A percentile compares a stretch with the other conserved stretches of the same genome.
Evolutionary conservation across 2,888 invertebrate species (phyloP).

Genomic region (Parnassius orleans): DNA sequence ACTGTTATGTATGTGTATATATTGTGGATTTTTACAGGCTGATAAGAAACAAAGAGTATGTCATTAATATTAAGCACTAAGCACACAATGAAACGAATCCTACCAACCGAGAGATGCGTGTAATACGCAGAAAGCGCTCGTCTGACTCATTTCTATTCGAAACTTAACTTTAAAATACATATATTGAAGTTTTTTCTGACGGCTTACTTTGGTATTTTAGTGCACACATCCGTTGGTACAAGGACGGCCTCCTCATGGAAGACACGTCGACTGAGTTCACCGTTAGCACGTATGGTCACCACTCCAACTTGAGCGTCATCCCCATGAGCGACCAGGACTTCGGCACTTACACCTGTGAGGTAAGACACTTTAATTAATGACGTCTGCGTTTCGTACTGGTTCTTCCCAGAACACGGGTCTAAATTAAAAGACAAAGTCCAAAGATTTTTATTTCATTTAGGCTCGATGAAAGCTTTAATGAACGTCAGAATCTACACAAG

Average conservation of each 20-base stretch:
- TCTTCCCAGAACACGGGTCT: too few relatives aligned
- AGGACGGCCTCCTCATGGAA: slow-evolving; percentile 50
- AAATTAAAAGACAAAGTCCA: too few relatives aligned
- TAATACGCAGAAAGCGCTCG: slow-evolving; percentile 7
- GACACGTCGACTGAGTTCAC: slow-evolving; percentile 42
- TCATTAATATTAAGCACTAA: too few relatives aligned
- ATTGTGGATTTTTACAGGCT: too few relatives aligned
- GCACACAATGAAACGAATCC: background rate
- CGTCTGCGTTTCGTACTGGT: too few relatives aligned
- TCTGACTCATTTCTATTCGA: slow-evolving; percentile 26
- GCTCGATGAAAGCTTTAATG: too few relatives aligned
- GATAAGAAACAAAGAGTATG: too few relatives aligned
- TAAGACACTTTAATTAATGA: slow-evolving; percentile 32
- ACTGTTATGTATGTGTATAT: too few relatives aligned
- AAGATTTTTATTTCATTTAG: too few relatives aligned
- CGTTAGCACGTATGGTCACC: slow-evolving; percentile 46
- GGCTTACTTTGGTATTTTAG: slow-evolving; percentile 36
- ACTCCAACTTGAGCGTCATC: slow-evolving; percentile 60
- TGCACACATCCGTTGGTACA: slow-evolving; percentile 64
- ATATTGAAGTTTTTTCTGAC: too few relatives aligned
- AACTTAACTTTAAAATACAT: slow-evolving; percentile 15
- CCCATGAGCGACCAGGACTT: slow-evolving; percentile 55
- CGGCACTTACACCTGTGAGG: slow-evolving; percentile 68
- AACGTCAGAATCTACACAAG: too few relatives aligned
- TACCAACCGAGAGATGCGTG: slow-evolving; percentile 1